phyloP scores from a whole-genome alignment of 35 echinoderm and acorn worm species.

The Apostichopus japonicus region DNA sequence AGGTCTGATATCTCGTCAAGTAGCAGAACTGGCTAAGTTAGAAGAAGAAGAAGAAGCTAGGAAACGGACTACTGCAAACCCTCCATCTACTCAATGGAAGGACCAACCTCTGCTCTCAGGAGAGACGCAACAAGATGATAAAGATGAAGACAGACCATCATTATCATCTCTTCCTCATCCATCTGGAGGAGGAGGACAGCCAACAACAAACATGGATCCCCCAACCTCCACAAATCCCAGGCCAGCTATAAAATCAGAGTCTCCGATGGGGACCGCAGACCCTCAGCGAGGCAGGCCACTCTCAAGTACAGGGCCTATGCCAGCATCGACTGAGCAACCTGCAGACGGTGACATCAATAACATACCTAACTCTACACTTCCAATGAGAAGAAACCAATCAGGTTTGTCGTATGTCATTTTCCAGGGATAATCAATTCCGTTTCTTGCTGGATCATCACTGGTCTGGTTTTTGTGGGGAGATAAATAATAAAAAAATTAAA shows the following conservation, averaged over 20 bases:
- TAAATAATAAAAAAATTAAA: no score
- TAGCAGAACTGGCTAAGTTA: conserved; percentile 67
- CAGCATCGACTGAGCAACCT: neutral
- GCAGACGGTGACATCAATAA: neutral
- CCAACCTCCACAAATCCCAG: neutral
- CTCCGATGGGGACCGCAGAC: neutral
- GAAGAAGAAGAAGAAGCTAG: conserved; percentile 17
- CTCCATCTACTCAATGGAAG: neutral
- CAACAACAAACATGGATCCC: neutral
- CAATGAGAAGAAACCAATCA: neutral
- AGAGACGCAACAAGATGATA: neutral
- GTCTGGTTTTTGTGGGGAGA: no score
- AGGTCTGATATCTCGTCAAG: conserved; percentile 71
- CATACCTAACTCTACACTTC: neutral
- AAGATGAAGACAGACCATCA: neutral
- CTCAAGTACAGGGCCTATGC: neutral
- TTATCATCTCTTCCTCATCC: neutral
- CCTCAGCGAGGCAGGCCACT: neutral
- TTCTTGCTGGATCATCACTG: no score
- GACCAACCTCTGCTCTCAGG: neutral
- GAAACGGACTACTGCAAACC: conserved; percentile 15
- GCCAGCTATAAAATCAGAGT: neutral
- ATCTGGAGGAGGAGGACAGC: neutral
- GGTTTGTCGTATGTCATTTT: neutral
- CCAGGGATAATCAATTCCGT: no score